Percentiles rank a stretch among this genome's conserved stretches.
Conservation (phyloP, 2,888 invertebrate genomes). For the Melanotus villosus region DNA sequence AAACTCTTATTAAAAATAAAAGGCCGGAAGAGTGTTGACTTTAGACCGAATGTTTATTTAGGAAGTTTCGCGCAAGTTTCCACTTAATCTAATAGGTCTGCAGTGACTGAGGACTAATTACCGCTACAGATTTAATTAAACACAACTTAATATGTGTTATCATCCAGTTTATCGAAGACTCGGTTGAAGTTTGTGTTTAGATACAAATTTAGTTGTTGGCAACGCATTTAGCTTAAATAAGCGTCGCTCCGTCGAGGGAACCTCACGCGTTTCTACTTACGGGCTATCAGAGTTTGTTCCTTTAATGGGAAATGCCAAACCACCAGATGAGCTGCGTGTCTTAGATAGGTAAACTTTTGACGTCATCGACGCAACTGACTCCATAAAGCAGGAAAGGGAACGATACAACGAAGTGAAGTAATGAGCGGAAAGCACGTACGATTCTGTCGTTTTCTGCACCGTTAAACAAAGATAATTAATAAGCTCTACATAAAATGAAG, state of each 20-base stretch:
- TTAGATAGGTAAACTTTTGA: conserved; percentile 19
- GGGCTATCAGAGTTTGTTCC: conserved; percentile 23
- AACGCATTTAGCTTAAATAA: conserved; percentile 27
- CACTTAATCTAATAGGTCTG: conserved; percentile 45
- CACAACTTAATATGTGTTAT: conserved; percentile 32
- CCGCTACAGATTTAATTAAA: conserved; percentile 26
- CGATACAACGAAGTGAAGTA: conserved; percentile 8
- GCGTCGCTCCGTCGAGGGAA: conserved; percentile 15
- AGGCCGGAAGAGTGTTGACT: conserved; percentile 40
- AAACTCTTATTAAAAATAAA: conserved; percentile 38
- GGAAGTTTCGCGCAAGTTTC: conserved; percentile 44
- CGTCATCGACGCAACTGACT: conserved; percentile 31
- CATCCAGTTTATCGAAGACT: conserved; percentile 32
- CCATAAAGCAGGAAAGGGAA: conserved; percentile 18
- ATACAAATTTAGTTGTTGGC: conserved; percentile 31
- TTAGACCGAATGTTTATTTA: conserved; percentile 41
- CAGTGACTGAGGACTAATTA: conserved; percentile 36
- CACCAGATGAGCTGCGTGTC: conserved; percentile 23
- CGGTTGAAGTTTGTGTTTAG: conserved; percentile 24
- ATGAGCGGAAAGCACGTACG: conserved; percentile 15
- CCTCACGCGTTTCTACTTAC: conserved; percentile 7
- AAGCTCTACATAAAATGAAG: conserved; percentile 14
- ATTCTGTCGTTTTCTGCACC: conserved; percentile 17
- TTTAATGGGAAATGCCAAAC: conserved; percentile 15
- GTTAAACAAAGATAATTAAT: conserved; percentile 18